Percentiles rank a stretch among this genome's conserved stretches.
Evolutionary conservation across 2,797 vertebrate species (phyloP).

Genomic region (Channallabes apus): DNA sequence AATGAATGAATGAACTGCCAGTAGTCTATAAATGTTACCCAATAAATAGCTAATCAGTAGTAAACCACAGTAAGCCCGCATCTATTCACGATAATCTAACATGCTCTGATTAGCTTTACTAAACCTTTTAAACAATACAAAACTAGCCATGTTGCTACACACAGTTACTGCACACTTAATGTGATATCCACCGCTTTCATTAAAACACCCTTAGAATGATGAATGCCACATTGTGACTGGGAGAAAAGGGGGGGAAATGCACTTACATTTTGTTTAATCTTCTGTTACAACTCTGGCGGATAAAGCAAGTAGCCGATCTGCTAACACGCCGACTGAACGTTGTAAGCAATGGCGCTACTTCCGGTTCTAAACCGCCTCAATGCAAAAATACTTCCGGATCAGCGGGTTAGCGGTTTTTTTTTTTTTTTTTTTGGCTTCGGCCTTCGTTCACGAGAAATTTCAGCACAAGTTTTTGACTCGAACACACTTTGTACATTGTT

Average conservation of each 20-base stretch:
- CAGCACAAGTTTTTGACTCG: too few relatives aligned
- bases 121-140: background rate
- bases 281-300: background rate
- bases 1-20: background rate
- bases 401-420: background rate
- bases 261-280: constrained; percentile 17
- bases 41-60: background rate
- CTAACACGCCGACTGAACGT: constrained; percentile 56
- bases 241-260: background rate
- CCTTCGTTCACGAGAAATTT: too few relatives aligned
- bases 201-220: background rate
- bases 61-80: too few relatives aligned
- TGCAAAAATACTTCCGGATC: background rate
- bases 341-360: constrained; percentile 30
- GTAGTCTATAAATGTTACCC: background rate
- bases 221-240: background rate
- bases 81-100: background rate
- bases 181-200: background rate
- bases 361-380: constrained; percentile 59
- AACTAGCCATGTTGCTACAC: background rate
- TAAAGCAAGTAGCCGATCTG: constrained; percentile 40
- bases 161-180: background rate
- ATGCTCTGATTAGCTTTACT: background rate
- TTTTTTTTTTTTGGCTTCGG: too few relatives aligned
- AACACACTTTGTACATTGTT: too few relatives aligned